These are phyloP conservation scores for Heteronetta atricapilla DNA, from an alignment of 2,113 vertebrate species.

Conservation along the genomic window DNA sequence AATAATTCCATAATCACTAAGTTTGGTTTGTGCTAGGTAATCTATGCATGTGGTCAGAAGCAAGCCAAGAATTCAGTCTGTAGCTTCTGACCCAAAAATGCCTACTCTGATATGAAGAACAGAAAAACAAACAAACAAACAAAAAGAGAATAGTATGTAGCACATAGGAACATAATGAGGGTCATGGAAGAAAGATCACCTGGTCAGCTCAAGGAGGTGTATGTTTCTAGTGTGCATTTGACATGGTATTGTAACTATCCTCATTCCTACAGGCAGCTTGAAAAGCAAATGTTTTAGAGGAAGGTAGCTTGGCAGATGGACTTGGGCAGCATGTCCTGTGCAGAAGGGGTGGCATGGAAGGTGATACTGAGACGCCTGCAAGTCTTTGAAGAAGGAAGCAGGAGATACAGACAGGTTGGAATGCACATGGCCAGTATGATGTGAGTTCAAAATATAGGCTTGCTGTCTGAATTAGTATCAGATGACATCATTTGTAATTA, in stretches of 20 bases:
- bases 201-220: rapidly evolving
- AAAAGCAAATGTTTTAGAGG: neutral
- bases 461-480: conserved; percentile 29
- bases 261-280: neutral
- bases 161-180: neutral
- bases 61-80: neutral
- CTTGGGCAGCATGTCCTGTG: neutral
- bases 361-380: neutral
- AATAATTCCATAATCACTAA: neutral
- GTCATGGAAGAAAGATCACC: neutral
- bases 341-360: neutral
- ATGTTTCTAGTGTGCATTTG: neutral
- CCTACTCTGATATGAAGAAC: neutral
- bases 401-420: neutral
- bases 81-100: neutral
- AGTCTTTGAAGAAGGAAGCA: neutral
- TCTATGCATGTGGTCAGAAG: neutral
- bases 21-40: neutral
- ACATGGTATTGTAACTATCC: neutral
- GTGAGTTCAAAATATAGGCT: neutral
- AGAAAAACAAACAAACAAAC: neutral
- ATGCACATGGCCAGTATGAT: neutral
- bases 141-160: rapidly evolving
- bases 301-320: neutral
- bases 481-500: neutral